Evolutionary conservation across 2,113 vertebrate species (phyloP), one percentile per base, ranked within the genome.

Genomic region (Nerophis ophidion): DNA sequence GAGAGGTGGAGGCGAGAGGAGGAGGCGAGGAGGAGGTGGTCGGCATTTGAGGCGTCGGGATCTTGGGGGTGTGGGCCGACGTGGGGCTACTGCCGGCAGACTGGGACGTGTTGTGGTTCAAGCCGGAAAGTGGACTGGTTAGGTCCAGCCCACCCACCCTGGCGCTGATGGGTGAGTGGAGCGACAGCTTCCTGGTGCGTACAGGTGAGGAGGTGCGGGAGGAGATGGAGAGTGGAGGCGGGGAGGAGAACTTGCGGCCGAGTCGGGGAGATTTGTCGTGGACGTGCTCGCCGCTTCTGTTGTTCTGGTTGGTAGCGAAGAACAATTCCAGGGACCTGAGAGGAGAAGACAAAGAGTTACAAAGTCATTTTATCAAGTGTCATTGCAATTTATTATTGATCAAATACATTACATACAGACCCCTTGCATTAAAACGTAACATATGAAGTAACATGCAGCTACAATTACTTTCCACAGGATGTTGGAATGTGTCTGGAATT

Each of bases 231-330:
- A 95, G 65, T 0, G 97, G 95, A 36, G 97, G 97, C 6, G 96
- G 96, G 45, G 95, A 96, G 61, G 97, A 98, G 78, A 98, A 98
- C 78, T 99, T 98, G 81, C 97, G 93, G 72, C 93, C 92, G 12
- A 98, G 89, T n/a, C 89, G 92, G 11, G 95, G 96, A 5, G 96
- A 95, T 76, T 94, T 95, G 47, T 93, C 92, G 7, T 94, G 95
- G n/a, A 66, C 71, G 76, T 92, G 82, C 46, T 94, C 92, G 33
- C 91, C 84, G 63, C 83, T 57, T 73, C 93, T 89, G 82, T 84
- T 97, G 75, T 94, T 96, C 75, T 94, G 94, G 66, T 91, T 97
- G 48, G 92, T 94, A 66, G 94, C 94, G 73, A 98, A 98, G 88
- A 98, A 99, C 55, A 99, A 72, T 81, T 99, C 96, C 90, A 99